Evolutionary conservation across 2,113 vertebrate species (phyloP), one percentile per base, ranked within the genome.

Genomic region (Alexandromys fortis): DNA sequence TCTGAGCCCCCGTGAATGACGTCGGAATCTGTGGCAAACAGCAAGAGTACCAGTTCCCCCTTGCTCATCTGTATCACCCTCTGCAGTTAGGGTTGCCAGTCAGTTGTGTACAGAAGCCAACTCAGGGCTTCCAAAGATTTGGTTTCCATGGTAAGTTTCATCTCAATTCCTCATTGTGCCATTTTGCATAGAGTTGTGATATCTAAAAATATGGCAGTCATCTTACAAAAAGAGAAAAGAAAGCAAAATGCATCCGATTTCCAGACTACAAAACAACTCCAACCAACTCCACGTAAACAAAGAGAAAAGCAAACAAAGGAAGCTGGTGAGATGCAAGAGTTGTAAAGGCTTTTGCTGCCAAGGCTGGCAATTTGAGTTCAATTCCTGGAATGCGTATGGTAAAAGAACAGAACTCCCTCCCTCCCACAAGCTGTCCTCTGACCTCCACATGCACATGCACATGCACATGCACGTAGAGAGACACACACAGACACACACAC

Each of bases 231-330:
- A 68, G 63, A 72, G 58, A n/a, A 42, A 92, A 72, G 17, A 21
- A 94, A 3, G 88, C 42, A 68, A 35, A 45, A 86, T 92, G 19
- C 11, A 70, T 28, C 47, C 4, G 88, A 83, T n/a, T 81, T 68
- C 61, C 67, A 94, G 75, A 94, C 75, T 49, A 94, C 73, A 95
- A 90, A 94, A 83, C 19, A 87, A 58, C 21, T 85, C 78, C 38
- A 88, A 94, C 35, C 70, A 77, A 95, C 47, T 85, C 78, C 90
- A 24, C 35, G 26, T 81, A 49, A 86, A 92, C 21, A 55, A 7
- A 90, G 35, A 90, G 87, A 75, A 94, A 77, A 49, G n/a, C 58
- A 87, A 58, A 24, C 63, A 92, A 83, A 88, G 1, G 0, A 85
- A 49, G 1, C 68, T 68, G 14, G 7, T 33, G 24, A 85, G 26